Conservation (phyloP, 2,888 invertebrate genomes). For the Escarpia spicata region DNA sequence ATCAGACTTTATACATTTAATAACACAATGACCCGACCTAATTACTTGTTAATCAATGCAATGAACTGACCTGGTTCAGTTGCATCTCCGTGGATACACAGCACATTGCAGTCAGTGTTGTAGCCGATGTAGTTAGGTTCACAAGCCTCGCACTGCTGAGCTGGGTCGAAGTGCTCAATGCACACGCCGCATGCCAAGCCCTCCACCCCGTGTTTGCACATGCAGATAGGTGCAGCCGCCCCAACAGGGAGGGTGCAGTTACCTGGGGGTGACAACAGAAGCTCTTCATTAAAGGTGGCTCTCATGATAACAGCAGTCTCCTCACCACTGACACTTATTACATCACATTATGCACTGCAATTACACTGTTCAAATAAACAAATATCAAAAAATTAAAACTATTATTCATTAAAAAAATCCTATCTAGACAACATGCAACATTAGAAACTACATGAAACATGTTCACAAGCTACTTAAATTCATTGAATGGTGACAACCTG, state of each 20-base stretch:
- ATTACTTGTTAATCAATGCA: not conserved
- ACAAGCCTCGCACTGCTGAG: constrained; percentile 46
- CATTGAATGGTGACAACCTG: not conserved
- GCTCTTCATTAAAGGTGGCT: no score
- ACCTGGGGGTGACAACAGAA: constrained; percentile 40
- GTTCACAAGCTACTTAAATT: not conserved
- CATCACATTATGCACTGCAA: no score
- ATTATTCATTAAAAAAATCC: not conserved
- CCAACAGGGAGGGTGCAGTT: constrained; percentile 44
- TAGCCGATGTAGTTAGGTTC: constrained; percentile 49
- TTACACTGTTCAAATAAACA: no score
- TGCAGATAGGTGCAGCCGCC: constrained; percentile 44
- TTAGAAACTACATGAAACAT: not conserved
- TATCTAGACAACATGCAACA: not conserved
- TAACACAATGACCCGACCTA: not conserved
- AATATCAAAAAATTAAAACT: not conserved
- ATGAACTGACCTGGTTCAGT: constrained; percentile 43
- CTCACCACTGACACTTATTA: no score
- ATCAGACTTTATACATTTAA: not conserved
- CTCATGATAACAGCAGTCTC: no score
- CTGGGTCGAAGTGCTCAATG: constrained; percentile 42
- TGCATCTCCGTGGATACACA: constrained; percentile 51
- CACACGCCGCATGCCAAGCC: constrained; percentile 47
- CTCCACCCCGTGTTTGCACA: constrained; percentile 52
- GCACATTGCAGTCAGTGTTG: constrained; percentile 46